These are phyloP conservation scores for Pseudobourletiella spinata DNA, from an alignment of 1,140 invertebrate genomes.

Conservation along the genomic window DNA sequence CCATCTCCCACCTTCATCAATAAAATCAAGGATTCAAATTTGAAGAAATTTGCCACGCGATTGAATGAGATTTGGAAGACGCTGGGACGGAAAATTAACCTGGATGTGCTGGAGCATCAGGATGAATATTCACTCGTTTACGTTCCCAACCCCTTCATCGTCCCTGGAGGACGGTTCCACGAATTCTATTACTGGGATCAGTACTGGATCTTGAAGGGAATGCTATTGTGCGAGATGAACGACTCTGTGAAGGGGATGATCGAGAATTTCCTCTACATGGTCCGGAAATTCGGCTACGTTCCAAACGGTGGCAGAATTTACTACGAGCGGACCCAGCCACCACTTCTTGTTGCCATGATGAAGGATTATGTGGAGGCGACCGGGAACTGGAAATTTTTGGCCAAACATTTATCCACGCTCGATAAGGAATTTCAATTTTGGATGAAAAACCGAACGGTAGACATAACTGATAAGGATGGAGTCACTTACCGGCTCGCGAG, in stretches of 20 bases:
- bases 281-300: slow-evolving; percentile 44
- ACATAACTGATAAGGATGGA: slow-evolving; percentile 36
- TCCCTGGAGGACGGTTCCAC: slow-evolving; percentile 81
- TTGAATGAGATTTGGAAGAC: slow-evolving; percentile 46
- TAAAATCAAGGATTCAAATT: slow-evolving; percentile 56
- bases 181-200: slow-evolving; percentile 69
- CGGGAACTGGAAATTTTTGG: slow-evolving; percentile 56
- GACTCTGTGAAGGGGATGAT: slow-evolving; percentile 54
- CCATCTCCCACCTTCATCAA: slow-evolving; percentile 53
- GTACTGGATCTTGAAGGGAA: slow-evolving; percentile 83
- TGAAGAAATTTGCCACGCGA: slow-evolving; percentile 44
- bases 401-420: slow-evolving; percentile 38
- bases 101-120: slow-evolving; percentile 60
- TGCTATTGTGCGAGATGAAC: slow-evolving; percentile 73
- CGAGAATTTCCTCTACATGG: slow-evolving; percentile 25
- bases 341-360: slow-evolving; percentile 61
- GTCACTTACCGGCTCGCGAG: slow-evolving; percentile 37
- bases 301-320: slow-evolving; percentile 85
- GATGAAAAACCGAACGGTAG: slow-evolving; percentile 40
- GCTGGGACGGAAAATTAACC: slow-evolving; percentile 52
- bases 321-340: slow-evolving; percentile 47
- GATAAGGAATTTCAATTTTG: slow-evolving; percentile 47
- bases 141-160: slow-evolving; percentile 48
- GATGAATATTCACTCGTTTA: slow-evolving; percentile 49
- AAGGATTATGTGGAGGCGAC: slow-evolving; percentile 65